Evolutionary conservation across 2,888 invertebrate species (phyloP).

Genomic region (Watsonalla binaria): DNA sequence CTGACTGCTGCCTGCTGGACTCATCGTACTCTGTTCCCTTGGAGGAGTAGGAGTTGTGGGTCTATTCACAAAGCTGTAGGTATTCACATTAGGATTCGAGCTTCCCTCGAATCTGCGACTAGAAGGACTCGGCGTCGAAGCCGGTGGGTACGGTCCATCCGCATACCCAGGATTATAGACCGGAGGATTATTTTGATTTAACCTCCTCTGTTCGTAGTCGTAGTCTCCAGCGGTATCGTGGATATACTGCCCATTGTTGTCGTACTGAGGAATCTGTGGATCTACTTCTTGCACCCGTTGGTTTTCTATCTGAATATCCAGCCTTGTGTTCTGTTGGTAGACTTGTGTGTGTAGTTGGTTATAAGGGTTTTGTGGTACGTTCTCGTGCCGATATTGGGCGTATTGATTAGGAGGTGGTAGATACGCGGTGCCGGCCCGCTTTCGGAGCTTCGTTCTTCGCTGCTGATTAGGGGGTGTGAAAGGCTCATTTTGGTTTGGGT

Average conservation of each 20-base stretch:
- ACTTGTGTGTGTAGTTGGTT: slow-evolving; percentile 58
- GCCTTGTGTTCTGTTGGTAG: slow-evolving; percentile 62
- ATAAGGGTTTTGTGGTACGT: slow-evolving; percentile 61
- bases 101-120: slow-evolving; percentile 64
- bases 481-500: slow-evolving; percentile 33
- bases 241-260: slow-evolving; percentile 64
- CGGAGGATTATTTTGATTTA: slow-evolving; percentile 41
- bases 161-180: slow-evolving; percentile 59
- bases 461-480: slow-evolving; percentile 51
- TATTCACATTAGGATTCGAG: slow-evolving; percentile 58
- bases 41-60: slow-evolving; percentile 41
- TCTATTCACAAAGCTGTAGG: slow-evolving; percentile 50
- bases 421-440: slow-evolving; percentile 68
- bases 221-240: slow-evolving; percentile 72
- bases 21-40: slow-evolving; percentile 55
- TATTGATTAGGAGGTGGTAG: slow-evolving; percentile 68
- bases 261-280: slow-evolving; percentile 52
- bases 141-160: slow-evolving; percentile 55
- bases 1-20: slow-evolving; percentile 71
- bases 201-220: slow-evolving; percentile 64
- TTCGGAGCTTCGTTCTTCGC: slow-evolving; percentile 59
- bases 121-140: slow-evolving; percentile 54
- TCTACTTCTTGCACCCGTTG: slow-evolving; percentile 62
- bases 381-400: slow-evolving; percentile 58
- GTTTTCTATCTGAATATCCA: slow-evolving; percentile 59